Evolutionary conservation across 2,797 vertebrate genomes (phyloP), one percentile per base, ranked within the genome.

Genomic region (Poeciliopsis gracilis): DNA sequence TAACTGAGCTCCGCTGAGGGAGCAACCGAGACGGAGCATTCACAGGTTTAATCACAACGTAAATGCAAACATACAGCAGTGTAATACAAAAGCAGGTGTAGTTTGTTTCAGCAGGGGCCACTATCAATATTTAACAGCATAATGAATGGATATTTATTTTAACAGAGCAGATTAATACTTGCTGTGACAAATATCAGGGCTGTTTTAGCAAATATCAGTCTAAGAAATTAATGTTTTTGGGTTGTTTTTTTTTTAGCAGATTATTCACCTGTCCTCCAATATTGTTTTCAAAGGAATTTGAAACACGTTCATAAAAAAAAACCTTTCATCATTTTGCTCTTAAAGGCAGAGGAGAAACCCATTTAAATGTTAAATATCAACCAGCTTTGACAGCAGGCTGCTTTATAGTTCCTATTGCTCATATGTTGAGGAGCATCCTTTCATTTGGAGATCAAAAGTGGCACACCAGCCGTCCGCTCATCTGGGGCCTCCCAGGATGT

Each of bases 391-490:
- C 59, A 80, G 49, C 2, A 13, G 69, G 12, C 78, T 45, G 63
- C 55, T 75, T 59, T 49, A 78, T 80, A 73, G 69, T 78, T 57
- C 36, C 70, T n/a, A 77, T 87, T 81, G 25, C 84, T 92, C 88
- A 87, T 87, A 70, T 84, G 63, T 84, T 25, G 78, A 86, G 71
- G 55, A 81, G 77, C 82, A 20, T 28, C 85, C 86, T 93, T 92
- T 93, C 90, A 94, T 94, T 93, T 91, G 90, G 86, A 95, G 95
- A 93, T 95, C 88, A 90, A 87, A 89, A 89, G 94, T 94, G 94
- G 92, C 86, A 88, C 89, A 76, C 85, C 77, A 86, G 87, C 88
- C 86, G 89, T 92, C 84, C 77, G 87, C 90, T 93, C 83, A 87
- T 91, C 82, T 84, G 81, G 77, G 91, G 91, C 90, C 88, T 91